Base-by-base conservation (phyloP, 2,113 vertebrate genomes). In the Paralichthys olivaceus region DNA sequence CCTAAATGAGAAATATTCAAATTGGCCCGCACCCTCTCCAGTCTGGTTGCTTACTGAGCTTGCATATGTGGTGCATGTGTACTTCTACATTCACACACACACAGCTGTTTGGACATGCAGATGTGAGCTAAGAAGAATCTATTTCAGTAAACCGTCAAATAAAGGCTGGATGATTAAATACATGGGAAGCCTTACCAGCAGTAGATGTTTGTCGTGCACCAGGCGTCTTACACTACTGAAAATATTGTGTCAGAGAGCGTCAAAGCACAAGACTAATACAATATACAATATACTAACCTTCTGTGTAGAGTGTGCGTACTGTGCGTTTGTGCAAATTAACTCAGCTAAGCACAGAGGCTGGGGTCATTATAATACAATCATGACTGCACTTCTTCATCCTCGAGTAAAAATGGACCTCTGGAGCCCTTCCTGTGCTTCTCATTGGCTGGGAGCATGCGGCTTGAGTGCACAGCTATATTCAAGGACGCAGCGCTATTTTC, bases 1-100 rank as follows among this genome's bases (percentile, higher is more conserved):
- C 76, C 59, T 63, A 84, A 87, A 91, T 89, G 69, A 73, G 63
- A 90, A 89, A 90, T 90, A 90, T 91, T 91, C 72, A 87, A 89
- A 90, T 89, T 2, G 7, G 7, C 23, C 29, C 34, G 13, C 47
- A 54, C 53, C 49, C 70, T 75, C 74, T 77, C 55, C 74, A 73
- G 57, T 49, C 64, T 56, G 66, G 26, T 60, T 72, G 70, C 78
- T 78, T 25, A 17, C 73, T 28, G 25, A 60, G 59, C 1, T 11
- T 22, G 5, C 77, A 77, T 73, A 58, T 69, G 69, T 34, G 47
- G 15, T 12, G 53, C 22, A 64, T 54, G 34, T 2, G 1, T 12
- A 13, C 63, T 37, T 28, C 7, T 34, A 43, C 59, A 37, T 5
- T 17, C 34, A 53, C 53, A 62, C 58, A 40, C 28, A 53, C 14